phyloP scores from a whole-genome alignment of 2,797 vertebrate genomes.

The Parauchenoglanis punctatus region DNA sequence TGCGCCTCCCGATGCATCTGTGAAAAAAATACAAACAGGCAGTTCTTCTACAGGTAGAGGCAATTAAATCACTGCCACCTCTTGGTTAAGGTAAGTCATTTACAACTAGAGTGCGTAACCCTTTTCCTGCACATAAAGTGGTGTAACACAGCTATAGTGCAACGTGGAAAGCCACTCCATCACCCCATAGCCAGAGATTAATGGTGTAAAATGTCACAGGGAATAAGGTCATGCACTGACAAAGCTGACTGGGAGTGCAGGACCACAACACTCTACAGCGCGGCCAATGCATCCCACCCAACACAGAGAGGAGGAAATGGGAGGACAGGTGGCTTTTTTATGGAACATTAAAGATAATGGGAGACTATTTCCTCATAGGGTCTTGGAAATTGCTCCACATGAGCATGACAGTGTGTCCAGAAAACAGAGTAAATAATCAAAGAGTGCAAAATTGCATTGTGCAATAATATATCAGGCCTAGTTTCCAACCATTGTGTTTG shows the following conservation, averaged over 20 bases:
- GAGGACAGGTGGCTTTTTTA: conserved; percentile 69
- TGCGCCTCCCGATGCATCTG: background rate
- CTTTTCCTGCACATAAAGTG: conserved; percentile 63
- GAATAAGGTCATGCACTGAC: conserved; percentile 76
- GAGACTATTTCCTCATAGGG: conserved; percentile 60
- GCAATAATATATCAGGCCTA: conserved; percentile 29
- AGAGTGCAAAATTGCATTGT: conserved; percentile 33
- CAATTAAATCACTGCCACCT: conserved; percentile 63
- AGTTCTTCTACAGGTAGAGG: conserved; percentile 45
- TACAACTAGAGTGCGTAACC: conserved; percentile 58
- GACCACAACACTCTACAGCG: conserved; percentile 49
- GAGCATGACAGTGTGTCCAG: conserved; percentile 30
- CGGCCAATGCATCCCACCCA: conserved; percentile 59
- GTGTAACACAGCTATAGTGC: conserved; percentile 68
- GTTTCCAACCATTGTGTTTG: conserved; percentile 36
- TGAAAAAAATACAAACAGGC: conserved; percentile 36
- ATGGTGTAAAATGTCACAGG: conserved; percentile 78
- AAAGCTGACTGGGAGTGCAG: conserved; percentile 69
- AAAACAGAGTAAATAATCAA: conserved; percentile 35
- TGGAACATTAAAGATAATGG: conserved; percentile 77
- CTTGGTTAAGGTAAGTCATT: conserved; percentile 47
- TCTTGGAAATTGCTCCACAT: conserved; percentile 38
- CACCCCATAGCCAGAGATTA: conserved; percentile 73
- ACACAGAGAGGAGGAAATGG: conserved; percentile 51
- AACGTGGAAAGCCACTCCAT: conserved; percentile 71